A percentile compares a stretch with the other conserved stretches of the same genome.
phyloP scores from a whole-genome alignment of 2,113 vertebrate species.

The Callospermophilus lateralis region DNA sequence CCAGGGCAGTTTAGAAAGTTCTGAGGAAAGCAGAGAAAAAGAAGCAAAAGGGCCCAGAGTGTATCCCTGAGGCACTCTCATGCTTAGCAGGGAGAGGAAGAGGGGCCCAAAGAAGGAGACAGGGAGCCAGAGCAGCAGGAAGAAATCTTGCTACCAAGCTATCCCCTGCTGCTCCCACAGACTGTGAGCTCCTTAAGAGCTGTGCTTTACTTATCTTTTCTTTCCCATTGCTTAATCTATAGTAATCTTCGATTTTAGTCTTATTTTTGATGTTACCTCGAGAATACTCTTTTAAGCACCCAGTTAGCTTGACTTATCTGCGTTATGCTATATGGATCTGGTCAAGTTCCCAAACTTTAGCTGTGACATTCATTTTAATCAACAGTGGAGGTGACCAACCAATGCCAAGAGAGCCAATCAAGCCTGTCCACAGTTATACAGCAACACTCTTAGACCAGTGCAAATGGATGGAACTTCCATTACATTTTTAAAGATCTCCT shows the following conservation, averaged over 20 bases:
- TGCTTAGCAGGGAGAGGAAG: neutral
- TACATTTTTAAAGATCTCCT: slow-evolving; percentile 69
- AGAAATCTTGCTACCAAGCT: neutral
- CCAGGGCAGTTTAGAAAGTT: neutral
- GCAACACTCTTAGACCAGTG: neutral
- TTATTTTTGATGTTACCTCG: slow-evolving; percentile 1
- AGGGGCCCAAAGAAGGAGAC: neutral
- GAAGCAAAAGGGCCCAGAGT: neutral
- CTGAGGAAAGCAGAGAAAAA: neutral
- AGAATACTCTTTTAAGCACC: slow-evolving; percentile 48
- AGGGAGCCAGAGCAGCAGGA: neutral
- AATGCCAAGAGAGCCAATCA: neutral
- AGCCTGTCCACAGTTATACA: neutral
- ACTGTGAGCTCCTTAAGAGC: neutral
- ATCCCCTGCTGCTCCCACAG: neutral
- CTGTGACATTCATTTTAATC: slow-evolving; percentile 50
- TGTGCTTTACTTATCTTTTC: neutral
- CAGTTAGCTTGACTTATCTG: slow-evolving; percentile 61
- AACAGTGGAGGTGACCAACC: slow-evolving; percentile 38
- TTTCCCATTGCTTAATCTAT: neutral
- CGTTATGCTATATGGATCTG: neutral
- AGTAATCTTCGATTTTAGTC: neutral
- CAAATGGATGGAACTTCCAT: slow-evolving; percentile 36
- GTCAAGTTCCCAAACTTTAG: neutral
- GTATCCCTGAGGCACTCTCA: neutral